Percentiles rank a stretch among this genome's conserved stretches.
These are phyloP conservation scores for Drosophila suzukii DNA, from an alignment of 1,140 invertebrate genomes.

Conservation along the genomic window DNA sequence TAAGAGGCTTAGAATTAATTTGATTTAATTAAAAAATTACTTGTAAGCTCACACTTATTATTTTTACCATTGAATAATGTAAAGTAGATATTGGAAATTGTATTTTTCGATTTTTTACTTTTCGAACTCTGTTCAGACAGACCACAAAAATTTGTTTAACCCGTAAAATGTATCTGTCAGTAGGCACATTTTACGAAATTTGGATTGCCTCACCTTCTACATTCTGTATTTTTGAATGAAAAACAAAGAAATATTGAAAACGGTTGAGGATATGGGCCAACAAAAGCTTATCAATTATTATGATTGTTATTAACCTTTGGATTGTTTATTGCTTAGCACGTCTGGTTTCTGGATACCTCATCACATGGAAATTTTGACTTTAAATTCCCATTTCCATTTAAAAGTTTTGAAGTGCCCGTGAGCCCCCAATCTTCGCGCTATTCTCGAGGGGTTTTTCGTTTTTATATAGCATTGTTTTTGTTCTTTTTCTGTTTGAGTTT, in stretches of 20 bases:
- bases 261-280: conserved; percentile 5
- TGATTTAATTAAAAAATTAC: too few relatives aligned
- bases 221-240: not conserved
- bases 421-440: conserved; percentile 2
- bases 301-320: conserved; percentile 53
- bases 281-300: conserved; percentile 47
- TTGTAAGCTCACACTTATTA: too few relatives aligned
- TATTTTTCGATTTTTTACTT: too few relatives aligned
- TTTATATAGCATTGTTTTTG: conserved; percentile 33
- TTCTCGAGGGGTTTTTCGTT: conserved; percentile 22
- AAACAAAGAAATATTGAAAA: conserved; percentile 21
- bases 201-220: not conserved
- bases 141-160: not conserved
- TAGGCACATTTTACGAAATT: not conserved
- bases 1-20: too few relatives aligned
- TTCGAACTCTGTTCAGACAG: not conserved
- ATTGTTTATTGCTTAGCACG: conserved; percentile 38
- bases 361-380: conserved; percentile 14
- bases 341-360: conserved; percentile 31
- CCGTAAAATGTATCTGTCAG: not conserved
- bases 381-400: conserved; percentile 19
- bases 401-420: conserved; percentile 33
- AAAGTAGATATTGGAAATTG: too few relatives aligned
- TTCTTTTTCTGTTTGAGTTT: conserved; percentile 45
- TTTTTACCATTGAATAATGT: too few relatives aligned